phyloP scores from a whole-genome alignment of 2,888 invertebrate species.

The Eledona agricola region DNA sequence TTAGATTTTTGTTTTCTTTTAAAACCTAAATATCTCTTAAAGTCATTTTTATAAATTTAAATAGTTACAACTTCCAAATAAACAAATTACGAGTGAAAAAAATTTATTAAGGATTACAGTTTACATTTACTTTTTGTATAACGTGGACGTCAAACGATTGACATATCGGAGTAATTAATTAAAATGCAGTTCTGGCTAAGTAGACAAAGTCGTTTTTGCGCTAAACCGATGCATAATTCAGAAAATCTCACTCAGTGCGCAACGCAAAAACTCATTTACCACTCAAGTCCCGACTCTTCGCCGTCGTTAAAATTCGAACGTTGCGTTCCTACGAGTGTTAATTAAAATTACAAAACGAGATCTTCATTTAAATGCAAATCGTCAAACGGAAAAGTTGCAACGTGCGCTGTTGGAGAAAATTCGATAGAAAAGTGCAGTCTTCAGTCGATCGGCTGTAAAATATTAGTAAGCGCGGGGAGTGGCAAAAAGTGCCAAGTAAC shows the following conservation, averaged over 20 bases:
- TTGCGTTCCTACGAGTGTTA: slow-evolving; percentile 18
- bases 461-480: slow-evolving; percentile 49
- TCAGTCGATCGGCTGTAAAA: slow-evolving; percentile 45
- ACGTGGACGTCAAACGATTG: slow-evolving; percentile 17
- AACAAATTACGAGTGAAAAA: no score
- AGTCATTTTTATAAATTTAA: no score
- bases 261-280: slow-evolving; percentile 27
- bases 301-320: slow-evolving; percentile 9
- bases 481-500: slow-evolving; percentile 60
- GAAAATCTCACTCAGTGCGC: slow-evolving; percentile 20
- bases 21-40: no score
- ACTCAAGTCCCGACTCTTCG: no score
- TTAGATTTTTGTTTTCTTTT: no score
- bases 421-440: no score
- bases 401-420: no score
- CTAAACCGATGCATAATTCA: slow-evolving; percentile 15
- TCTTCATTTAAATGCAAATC: slow-evolving; percentile 23
- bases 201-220: slow-evolving; percentile 23
- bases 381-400: no score
- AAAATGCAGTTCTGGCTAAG: slow-evolving; percentile 14
- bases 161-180: slow-evolving; percentile 27
- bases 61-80: no score
- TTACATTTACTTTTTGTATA: no score
- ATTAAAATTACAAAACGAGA: slow-evolving; percentile 21
- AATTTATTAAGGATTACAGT: no score